Evolutionary conservation across 2,113 vertebrate species (phyloP).

Genomic region (Xyliphius kryptos): DNA sequence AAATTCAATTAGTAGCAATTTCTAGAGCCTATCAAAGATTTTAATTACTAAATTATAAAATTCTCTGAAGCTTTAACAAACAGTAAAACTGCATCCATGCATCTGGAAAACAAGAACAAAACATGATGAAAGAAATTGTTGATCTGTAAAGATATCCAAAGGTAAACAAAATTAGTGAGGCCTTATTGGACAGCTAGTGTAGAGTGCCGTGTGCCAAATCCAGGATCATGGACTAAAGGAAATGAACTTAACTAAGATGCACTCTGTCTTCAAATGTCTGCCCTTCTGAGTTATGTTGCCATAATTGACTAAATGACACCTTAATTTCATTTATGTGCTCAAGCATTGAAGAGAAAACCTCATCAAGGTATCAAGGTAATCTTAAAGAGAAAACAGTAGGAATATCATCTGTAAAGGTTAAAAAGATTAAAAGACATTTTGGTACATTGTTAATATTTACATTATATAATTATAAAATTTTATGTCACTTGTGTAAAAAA

Average conservation of each 20-base stretch:
- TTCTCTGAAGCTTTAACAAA: conserved; percentile 99
- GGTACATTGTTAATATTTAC: no score
- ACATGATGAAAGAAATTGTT: conserved; percentile 78
- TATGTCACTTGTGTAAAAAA: no score
- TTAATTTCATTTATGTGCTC: conserved; percentile 80
- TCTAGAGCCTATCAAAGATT: conserved; percentile 99
- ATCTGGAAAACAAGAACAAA: conserved; percentile 52
- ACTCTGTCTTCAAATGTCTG: conserved; percentile 73
- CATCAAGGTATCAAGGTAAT: conserved; percentile 68
- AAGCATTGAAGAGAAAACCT: conserved; percentile 70
- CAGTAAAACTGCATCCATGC: conserved; percentile 89
- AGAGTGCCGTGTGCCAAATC: conserved; percentile 68
- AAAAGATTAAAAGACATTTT: neutral
- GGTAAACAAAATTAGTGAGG: conserved; percentile 73
- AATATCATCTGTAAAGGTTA: conserved; percentile 49
- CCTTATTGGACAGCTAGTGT: conserved; percentile 63
- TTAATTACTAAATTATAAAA: conserved; percentile 99
- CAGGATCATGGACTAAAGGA: conserved; percentile 67
- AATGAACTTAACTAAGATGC: conserved; percentile 73
- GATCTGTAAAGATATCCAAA: conserved; percentile 74
- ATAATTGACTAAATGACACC: conserved; percentile 80
- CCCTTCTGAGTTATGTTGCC: conserved; percentile 72
- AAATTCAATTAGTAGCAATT: conserved; percentile 99
- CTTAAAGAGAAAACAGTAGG: conserved; percentile 58
- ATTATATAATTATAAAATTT: no score